Conservation (phyloP, 2,888 invertebrate genomes). For the Caenorhabditis zanzibari region DNA sequence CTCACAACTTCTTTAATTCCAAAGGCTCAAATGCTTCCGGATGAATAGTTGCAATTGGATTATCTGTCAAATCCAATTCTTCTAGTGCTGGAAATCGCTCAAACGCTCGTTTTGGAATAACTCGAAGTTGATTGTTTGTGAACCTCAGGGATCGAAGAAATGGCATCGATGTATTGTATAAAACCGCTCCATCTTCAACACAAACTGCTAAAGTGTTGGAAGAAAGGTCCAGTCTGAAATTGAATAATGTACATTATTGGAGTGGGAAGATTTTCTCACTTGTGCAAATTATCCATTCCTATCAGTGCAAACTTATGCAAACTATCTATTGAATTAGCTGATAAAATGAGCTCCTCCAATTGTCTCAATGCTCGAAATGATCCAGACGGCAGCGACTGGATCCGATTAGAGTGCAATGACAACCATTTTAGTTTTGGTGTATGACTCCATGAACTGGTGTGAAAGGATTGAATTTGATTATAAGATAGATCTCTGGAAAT, state of each 20-base stretch:
- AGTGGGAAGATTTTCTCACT: conserved; percentile 15
- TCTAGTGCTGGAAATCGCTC: conserved; percentile 73
- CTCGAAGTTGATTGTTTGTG: conserved; percentile 68
- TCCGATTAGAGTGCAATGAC: conserved; percentile 69
- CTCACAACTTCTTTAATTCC: conserved; percentile 53
- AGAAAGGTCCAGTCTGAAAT: conserved; percentile 69
- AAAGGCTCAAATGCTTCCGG: conserved; percentile 75
- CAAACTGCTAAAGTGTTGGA: conserved; percentile 76
- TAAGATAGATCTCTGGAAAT: conserved; percentile 71
- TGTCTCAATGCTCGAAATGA: conserved; percentile 70
- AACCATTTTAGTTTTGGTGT: conserved; percentile 70
- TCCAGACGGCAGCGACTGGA: conserved; percentile 71
- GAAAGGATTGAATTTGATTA: conserved; percentile 72
- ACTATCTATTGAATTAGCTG: conserved; percentile 70
- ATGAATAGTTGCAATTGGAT: conserved; percentile 76
- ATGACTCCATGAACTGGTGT: conserved; percentile 71
- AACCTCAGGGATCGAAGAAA: conserved; percentile 69
- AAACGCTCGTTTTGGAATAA: conserved; percentile 73
- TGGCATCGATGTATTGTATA: conserved; percentile 76
- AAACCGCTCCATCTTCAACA: conserved; percentile 76
- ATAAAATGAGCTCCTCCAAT: conserved; percentile 69
- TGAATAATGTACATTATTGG: not conserved
- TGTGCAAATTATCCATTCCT: conserved; percentile 71
- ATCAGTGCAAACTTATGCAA: conserved; percentile 73
- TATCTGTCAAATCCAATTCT: conserved; percentile 73